Base-by-base conservation (phyloP, 2,797 vertebrate species). In the Sphenopsis melanotis region DNA sequence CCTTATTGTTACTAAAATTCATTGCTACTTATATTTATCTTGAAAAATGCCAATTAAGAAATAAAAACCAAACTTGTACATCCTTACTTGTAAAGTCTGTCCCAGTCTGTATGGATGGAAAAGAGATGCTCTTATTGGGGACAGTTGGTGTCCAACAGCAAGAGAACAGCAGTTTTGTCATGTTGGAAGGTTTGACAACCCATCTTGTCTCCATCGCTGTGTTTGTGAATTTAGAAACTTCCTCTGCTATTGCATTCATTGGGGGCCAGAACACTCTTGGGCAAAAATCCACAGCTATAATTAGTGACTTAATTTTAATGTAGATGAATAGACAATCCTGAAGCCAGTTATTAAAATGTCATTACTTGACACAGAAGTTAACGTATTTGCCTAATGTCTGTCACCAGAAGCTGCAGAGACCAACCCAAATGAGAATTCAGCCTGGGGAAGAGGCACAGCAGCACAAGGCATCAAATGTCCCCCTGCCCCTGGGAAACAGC, bases 261-360 rank as follows among this genome's bases (percentile, higher is more conserved):
- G 76, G 76, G 61, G 89, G 29, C 91, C 84, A 92, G 91, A 95
- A 91, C 46, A 78, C 87, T 94, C 94, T 61, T 94, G 89, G 92
- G 91, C 82, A 95, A 94, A 94, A 94, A 92, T 89, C 75, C 65
- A 42, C 72, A 64, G 89, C 87, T 94, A 85, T 97, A 95, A 96
- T 96, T 95, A 95, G 79, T 86, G 91, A 89, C 92, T 95, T 94
- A 90, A 95, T 97, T 96, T 95, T 92, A 88, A 93, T 88, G 85
- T 46, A 93, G 89, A 91, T 95, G 95, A 96, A 94, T 93, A 96
- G 94, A 93, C 89, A 95, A 70, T 96, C 82, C 87, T 76, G 94
- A 92, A 96, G 82, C 95, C 87, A 90, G 92, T 92, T 95, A 96
- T 95, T 96, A 96, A 93, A 92, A 95, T 94, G 91, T 91, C 92